Conservation (phyloP, 2,797 vertebrate genomes). For the Botia almorhae region DNA sequence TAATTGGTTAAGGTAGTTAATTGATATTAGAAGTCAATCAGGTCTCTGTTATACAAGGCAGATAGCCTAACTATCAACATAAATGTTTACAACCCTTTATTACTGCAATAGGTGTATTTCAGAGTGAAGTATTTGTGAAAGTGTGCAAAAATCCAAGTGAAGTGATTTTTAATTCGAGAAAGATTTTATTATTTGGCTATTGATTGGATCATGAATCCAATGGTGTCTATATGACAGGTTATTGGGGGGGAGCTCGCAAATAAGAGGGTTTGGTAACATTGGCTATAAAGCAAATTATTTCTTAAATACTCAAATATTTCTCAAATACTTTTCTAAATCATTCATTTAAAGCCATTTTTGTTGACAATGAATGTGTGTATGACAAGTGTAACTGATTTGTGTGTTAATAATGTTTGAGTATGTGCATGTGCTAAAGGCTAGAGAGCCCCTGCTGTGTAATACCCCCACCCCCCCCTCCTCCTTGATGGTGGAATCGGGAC, state of each 20-base stretch:
- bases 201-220: background rate
- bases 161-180: background rate
- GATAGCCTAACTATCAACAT: background rate
- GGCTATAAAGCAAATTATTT: background rate
- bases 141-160: background rate
- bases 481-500: slow-evolving; percentile 77
- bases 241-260: background rate
- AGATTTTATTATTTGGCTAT: background rate
- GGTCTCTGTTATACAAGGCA: background rate
- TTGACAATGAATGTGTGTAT: slow-evolving; percentile 23
- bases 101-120: no score
- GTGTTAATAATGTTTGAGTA: slow-evolving; percentile 42
- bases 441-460: slow-evolving; percentile 64
- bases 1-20: slow-evolving; percentile 10
- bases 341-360: background rate
- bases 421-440: slow-evolving; percentile 57
- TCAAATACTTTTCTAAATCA: no score
- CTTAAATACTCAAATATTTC: no score
- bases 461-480: slow-evolving; percentile 66
- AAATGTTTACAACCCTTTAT: no score
- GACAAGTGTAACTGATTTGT: slow-evolving; percentile 21
- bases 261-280: background rate
- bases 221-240: background rate
- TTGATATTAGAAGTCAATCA: background rate
- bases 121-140: no score